phyloP scores from a whole-genome alignment of 2,113 vertebrate species.

The Steatornis caripensis region DNA sequence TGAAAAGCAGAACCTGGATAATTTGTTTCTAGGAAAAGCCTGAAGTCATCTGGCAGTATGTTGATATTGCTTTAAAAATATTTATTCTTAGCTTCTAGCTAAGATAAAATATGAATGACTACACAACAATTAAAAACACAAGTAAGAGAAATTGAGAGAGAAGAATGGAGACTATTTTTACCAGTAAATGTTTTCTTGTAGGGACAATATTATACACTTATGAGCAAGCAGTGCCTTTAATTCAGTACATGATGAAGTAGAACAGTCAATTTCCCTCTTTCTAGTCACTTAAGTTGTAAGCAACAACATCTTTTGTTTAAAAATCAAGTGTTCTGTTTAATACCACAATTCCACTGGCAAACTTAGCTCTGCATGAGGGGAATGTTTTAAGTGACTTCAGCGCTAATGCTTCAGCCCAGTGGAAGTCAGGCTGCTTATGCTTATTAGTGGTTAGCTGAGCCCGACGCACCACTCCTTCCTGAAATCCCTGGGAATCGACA shows the following conservation, averaged over 20 bases:
- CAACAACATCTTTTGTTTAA: not conserved
- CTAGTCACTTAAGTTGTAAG: not conserved
- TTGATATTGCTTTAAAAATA: not conserved
- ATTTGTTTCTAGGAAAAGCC: not conserved
- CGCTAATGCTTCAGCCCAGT: not conserved
- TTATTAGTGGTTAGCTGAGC: not conserved
- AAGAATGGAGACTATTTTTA: not conserved
- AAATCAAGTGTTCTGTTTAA: not conserved
- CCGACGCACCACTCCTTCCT: not conserved
- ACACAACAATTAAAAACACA: not conserved
- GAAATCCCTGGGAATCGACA: not conserved
- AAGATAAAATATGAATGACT: not conserved
- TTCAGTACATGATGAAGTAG: not conserved
- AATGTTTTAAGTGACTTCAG: not conserved
- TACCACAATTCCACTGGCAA: not conserved
- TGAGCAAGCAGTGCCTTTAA: not conserved
- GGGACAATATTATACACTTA: not conserved
- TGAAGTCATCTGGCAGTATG: not conserved
- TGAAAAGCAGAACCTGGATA: not conserved
- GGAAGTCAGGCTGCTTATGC: not conserved
- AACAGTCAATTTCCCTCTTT: not conserved
- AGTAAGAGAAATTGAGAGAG: not conserved
- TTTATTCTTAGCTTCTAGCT: not conserved
- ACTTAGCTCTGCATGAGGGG: not conserved
- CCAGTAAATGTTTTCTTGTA: not conserved